Conservation (phyloP, 1,140 invertebrate species). For the Bradysia coprophila region DNA sequence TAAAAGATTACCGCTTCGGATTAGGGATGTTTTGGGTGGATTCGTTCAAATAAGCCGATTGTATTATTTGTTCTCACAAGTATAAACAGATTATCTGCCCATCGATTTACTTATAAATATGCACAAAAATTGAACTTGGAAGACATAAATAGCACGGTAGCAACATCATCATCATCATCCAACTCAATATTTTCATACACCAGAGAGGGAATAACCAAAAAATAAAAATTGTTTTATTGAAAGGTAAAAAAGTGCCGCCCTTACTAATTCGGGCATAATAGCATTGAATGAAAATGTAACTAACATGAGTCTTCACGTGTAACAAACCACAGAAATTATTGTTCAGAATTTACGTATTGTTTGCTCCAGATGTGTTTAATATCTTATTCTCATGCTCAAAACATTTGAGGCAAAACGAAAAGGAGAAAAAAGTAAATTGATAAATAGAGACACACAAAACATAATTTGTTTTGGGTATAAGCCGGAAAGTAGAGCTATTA, state of each 20-base stretch:
- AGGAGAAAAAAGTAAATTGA: too few species aligned
- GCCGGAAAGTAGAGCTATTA: too few species aligned
- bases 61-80: slow-evolving; percentile 2
- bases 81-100: slow-evolving; percentile 4
- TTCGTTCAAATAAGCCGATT: not conserved
- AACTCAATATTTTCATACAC: too few species aligned
- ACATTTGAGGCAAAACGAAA: too few species aligned
- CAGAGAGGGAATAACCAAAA: not conserved
- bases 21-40: slow-evolving; percentile 1
- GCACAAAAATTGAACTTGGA: not conserved
- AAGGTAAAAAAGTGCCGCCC: not conserved
- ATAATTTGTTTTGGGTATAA: too few species aligned
- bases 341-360: not conserved
- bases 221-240: not conserved
- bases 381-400: not conserved
- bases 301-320: not conserved
- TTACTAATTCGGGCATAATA: not conserved
- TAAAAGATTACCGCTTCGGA: slow-evolving; percentile 2
- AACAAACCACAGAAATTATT: not conserved
- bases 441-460: too few species aligned
- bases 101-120: not conserved
- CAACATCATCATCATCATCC: not conserved
- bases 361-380: not conserved
- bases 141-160: not conserved
- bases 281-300: too few species aligned